Conservation (phyloP, 2,888 invertebrate genomes). For the Leptopilina myrica region DNA sequence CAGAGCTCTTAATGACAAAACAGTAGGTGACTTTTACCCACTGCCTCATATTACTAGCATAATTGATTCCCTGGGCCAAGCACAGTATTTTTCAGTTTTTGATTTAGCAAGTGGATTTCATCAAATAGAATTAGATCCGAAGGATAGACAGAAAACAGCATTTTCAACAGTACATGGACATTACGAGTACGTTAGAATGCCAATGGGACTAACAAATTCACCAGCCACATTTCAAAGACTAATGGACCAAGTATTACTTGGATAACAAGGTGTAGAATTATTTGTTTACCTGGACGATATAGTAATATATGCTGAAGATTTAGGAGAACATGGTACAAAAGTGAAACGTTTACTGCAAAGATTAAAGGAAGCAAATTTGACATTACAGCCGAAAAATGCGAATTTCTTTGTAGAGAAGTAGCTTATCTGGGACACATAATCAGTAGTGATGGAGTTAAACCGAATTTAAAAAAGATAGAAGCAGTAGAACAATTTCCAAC, state of each 20-base stretch:
- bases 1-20: constrained; percentile 56
- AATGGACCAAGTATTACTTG: constrained; percentile 56
- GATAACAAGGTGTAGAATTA: constrained; percentile 53
- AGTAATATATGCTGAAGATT: constrained; percentile 57
- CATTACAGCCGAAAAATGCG: constrained; percentile 62
- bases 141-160: constrained; percentile 48
- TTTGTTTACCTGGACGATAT: constrained; percentile 61
- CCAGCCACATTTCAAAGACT: constrained; percentile 55
- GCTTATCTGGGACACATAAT: neutral
- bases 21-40: constrained; percentile 55
- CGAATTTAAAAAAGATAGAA: neutral
- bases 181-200: constrained; percentile 61
- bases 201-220: constrained; percentile 56
- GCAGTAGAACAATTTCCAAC: neutral
- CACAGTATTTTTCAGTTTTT: constrained; percentile 55
- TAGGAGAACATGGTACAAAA: constrained; percentile 57
- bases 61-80: constrained; percentile 54
- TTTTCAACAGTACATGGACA: constrained; percentile 62
- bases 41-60: constrained; percentile 56
- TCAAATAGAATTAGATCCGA: constrained; percentile 43
- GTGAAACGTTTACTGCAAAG: constrained; percentile 56
- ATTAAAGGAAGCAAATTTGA: constrained; percentile 57
- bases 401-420: constrained; percentile 12
- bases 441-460: neutral
- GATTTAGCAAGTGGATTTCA: constrained; percentile 56